These are phyloP conservation scores for Sphaerophoria rueppellii DNA, from an alignment of 2,888 invertebrate genomes.

Conservation along the genomic window DNA sequence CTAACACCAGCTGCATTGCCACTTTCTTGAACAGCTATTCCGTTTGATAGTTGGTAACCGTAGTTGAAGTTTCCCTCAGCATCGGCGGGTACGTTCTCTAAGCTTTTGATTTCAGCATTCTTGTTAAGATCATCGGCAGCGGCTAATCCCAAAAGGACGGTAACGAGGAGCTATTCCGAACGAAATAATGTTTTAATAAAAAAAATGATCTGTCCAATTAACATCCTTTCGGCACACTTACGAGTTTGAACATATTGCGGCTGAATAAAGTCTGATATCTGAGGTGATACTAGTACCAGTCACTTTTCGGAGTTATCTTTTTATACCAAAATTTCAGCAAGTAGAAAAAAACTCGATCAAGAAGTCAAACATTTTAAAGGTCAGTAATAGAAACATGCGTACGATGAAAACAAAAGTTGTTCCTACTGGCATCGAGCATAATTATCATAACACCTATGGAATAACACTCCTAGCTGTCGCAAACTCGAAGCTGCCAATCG, in stretches of 20 bases:
- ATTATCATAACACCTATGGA: slow-evolving; percentile 18
- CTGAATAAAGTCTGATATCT: not conserved
- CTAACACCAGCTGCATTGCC: slow-evolving; percentile 84
- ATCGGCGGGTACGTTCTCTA: slow-evolving; percentile 78
- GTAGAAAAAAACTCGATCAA: slow-evolving; percentile 1
- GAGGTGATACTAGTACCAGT: not conserved
- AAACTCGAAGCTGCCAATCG: not conserved
- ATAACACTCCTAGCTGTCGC: not conserved
- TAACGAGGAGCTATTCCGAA: slow-evolving; percentile 41
- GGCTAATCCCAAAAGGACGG: slow-evolving; percentile 77
- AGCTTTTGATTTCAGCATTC: slow-evolving; percentile 81
- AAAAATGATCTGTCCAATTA: not conserved
- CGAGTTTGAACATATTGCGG: slow-evolving; percentile 33
- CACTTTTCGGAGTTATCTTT: not conserved
- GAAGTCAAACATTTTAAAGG: slow-evolving; percentile 6
- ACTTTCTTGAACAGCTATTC: slow-evolving; percentile 84
- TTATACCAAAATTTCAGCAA: slow-evolving; percentile 11
- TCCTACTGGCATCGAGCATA: not conserved
- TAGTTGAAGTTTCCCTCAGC: slow-evolving; percentile 82
- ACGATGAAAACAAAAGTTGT: slow-evolving; percentile 17
- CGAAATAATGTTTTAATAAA: not conserved
- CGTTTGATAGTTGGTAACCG: slow-evolving; percentile 84
- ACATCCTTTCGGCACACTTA: not conserved
- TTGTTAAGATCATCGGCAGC: slow-evolving; percentile 79
- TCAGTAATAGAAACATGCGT: slow-evolving; percentile 24